phyloP scores from a whole-genome alignment of 2,113 vertebrate genomes.

The Sylvia atricapilla region DNA sequence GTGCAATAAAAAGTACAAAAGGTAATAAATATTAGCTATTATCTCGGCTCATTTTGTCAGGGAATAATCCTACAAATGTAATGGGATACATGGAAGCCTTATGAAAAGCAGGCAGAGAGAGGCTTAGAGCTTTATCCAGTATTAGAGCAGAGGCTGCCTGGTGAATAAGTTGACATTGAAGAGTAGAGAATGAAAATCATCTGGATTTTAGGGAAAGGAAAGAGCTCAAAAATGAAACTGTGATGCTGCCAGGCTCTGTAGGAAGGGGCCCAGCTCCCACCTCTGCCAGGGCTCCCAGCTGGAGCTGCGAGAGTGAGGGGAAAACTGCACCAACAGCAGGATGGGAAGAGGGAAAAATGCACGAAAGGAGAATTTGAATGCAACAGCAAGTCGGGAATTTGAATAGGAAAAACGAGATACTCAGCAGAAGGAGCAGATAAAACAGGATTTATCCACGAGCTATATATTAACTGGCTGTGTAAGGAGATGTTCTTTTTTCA shows the following conservation, averaged over 20 bases:
- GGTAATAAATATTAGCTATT: slow-evolving; percentile 65
- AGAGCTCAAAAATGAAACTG: slow-evolving; percentile 2
- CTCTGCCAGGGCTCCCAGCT: not conserved
- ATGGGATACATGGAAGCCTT: slow-evolving; percentile 1
- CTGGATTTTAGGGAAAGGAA: slow-evolving; percentile 31
- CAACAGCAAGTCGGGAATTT: not conserved
- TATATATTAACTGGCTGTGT: not conserved
- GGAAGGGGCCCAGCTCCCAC: not conserved
- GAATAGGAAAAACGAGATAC: not conserved
- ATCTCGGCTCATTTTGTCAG: slow-evolving; percentile 61
- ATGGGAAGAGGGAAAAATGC: not conserved
- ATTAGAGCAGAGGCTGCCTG: slow-evolving; percentile 8
- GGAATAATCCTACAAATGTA: slow-evolving; percentile 54
- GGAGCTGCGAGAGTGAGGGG: not conserved
- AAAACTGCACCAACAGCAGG: not conserved
- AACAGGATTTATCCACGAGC: not conserved
- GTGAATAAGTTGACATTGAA: slow-evolving; percentile 33
- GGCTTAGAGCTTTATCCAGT: slow-evolving; percentile 21
- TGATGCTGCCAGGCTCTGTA: not conserved
- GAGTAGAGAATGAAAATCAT: slow-evolving; percentile 30
- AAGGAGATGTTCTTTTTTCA: not conserved
- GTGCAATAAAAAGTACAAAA: slow-evolving; percentile 58
- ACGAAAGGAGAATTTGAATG: not conserved
- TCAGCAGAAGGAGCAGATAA: not conserved
- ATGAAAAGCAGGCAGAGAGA: slow-evolving; percentile 43